Percentiles rank a stretch among this genome's conserved stretches.
Evolutionary conservation across 2,888 invertebrate genomes (phyloP).

Genomic region (Tigriopus californicus): DNA sequence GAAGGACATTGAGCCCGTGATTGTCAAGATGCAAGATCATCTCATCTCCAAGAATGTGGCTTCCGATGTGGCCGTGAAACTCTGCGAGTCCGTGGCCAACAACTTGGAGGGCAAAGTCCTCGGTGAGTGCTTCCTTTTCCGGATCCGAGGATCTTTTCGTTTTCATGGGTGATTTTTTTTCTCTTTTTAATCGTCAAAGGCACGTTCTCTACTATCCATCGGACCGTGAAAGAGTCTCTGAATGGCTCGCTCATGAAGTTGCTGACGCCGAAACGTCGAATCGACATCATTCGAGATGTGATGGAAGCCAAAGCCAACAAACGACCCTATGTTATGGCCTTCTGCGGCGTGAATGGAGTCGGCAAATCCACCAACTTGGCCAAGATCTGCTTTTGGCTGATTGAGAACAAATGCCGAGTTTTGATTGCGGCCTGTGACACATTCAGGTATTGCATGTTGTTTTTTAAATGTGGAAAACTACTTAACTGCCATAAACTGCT

Average conservation of each 20-base stretch:
- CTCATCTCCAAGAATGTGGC: conserved; percentile 95
- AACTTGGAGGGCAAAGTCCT: conserved; percentile 65
- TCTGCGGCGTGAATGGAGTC: conserved; percentile 97
- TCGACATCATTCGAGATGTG: conserved; percentile 90
- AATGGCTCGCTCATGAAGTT: conserved; percentile 82
- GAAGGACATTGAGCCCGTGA: conserved; percentile 58
- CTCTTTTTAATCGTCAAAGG: conserved; percentile 40
- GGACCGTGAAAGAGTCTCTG: conserved; percentile 65
- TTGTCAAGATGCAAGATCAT: conserved; percentile 88
- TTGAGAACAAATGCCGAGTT: conserved; percentile 87
- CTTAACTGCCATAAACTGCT: too few relatives aligned
- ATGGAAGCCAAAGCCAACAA: conserved; percentile 58
- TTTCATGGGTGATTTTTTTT: not conserved
- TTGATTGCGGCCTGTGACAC: conserved; percentile 98
- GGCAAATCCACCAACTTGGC: conserved; percentile 97
- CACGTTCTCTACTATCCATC: conserved; percentile 81
- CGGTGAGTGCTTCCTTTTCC: conserved; percentile 4
- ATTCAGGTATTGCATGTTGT: conserved; percentile 35
- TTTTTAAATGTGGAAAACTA: too few relatives aligned
- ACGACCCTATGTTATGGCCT: conserved; percentile 86
- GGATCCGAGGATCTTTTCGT: not conserved
- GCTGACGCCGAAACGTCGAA: conserved; percentile 76
- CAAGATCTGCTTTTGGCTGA: conserved; percentile 97
- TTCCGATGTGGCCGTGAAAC: conserved; percentile 73
- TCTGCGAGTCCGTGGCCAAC: conserved; percentile 76